Percentiles rank a stretch among this genome's conserved stretches.
Evolutionary conservation across 2,113 vertebrate species (phyloP).

Genomic region (Tyrannus savana): DNA sequence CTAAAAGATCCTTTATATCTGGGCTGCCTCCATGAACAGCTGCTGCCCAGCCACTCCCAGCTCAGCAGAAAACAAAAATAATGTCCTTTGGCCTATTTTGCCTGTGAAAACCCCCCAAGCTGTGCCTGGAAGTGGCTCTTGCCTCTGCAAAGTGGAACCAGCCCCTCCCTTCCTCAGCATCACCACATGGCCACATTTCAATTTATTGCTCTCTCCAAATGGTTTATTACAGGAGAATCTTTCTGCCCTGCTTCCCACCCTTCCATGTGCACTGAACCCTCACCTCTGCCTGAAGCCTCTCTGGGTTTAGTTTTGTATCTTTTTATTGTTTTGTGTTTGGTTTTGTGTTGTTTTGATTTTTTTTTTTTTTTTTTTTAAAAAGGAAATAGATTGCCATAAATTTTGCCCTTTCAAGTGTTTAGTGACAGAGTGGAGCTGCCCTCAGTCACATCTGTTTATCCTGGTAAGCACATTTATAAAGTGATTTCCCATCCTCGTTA

Average conservation of each 20-base stretch:
- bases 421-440: conserved; percentile 33
- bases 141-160: neutral
- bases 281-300: neutral
- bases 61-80: neutral
- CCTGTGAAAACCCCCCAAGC: neutral
- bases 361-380: neutral
- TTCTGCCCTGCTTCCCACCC: neutral
- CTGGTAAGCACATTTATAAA: conserved; percentile 58
- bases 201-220: neutral
- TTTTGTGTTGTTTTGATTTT: neutral
- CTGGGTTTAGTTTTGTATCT: neutral
- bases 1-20: neutral
- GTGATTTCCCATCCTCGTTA: conserved; percentile 42
- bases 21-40: neutral
- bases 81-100: neutral
- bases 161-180: neutral
- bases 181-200: neutral
- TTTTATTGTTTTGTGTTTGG: neutral
- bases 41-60: neutral
- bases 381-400: conserved; percentile 21
- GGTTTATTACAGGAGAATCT: neutral
- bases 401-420: conserved; percentile 42
- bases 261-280: neutral
- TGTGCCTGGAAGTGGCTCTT: neutral
- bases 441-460: conserved; percentile 63